phyloP scores from a whole-genome alignment of 2,113 vertebrate species.

The Struthidea cinerea region DNA sequence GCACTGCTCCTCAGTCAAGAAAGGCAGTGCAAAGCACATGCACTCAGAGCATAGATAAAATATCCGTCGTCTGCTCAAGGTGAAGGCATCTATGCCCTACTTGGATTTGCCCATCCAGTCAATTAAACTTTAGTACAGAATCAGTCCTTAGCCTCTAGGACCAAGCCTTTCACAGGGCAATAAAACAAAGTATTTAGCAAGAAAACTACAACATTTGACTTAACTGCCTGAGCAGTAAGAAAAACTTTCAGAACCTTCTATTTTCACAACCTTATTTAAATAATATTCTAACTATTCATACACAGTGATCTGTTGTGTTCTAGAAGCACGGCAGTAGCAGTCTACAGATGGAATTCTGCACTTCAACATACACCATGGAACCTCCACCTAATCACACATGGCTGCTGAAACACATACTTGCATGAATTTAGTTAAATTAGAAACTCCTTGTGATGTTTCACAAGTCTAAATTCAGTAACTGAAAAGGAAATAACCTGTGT shows the following conservation, averaged over 20 bases:
- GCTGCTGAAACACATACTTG: background rate
- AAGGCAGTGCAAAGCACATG: background rate
- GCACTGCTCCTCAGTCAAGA: background rate
- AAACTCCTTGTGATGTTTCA: background rate
- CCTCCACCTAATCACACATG: background rate
- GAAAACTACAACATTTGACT: background rate
- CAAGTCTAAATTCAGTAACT: background rate
- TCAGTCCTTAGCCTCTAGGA: background rate
- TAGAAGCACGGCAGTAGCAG: background rate
- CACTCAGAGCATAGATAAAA: fast-evolving
- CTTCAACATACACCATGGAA: background rate
- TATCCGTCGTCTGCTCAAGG: background rate
- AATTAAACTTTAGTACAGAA: background rate
- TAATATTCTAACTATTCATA: background rate
- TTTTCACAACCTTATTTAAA: background rate
- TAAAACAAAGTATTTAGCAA: background rate
- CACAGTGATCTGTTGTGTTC: background rate
- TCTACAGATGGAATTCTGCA: background rate
- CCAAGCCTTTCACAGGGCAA: background rate
- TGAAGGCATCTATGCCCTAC: background rate
- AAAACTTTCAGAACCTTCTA: background rate
- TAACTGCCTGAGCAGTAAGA: background rate
- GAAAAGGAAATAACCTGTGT: background rate
- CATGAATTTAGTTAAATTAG: background rate
- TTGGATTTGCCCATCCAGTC: background rate